Evolutionary conservation across 1,140 invertebrate species (phyloP).

Genomic region (Vanessa atalanta): DNA sequence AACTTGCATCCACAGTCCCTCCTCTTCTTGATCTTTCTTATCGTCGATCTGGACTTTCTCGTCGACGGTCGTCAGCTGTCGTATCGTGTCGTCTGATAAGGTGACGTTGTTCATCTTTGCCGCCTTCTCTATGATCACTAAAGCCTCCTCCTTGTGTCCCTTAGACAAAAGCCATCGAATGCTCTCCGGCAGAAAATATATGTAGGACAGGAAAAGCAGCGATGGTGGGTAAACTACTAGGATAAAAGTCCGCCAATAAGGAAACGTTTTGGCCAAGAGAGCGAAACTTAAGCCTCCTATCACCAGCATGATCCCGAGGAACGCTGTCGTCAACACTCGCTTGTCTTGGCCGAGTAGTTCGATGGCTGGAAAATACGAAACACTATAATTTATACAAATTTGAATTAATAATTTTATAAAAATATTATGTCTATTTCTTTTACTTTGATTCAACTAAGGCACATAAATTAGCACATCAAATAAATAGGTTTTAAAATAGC

Average conservation of each 20-base stretch:
- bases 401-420: too few species aligned
- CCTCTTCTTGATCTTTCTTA: conserved; percentile 50
- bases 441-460: too few species aligned
- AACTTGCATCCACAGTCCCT: conserved; percentile 67
- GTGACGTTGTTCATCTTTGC: conserved; percentile 85
- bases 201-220: conserved; percentile 64
- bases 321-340: conserved; percentile 66
- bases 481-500: too few species aligned
- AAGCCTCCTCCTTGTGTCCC: conserved; percentile 84
- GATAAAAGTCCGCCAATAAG: conserved; percentile 72
- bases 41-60: conserved; percentile 51
- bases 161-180: conserved; percentile 87
- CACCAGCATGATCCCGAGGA: conserved; percentile 66
- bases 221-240: conserved; percentile 68
- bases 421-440: too few species aligned
- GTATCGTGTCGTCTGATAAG: conserved; percentile 79
- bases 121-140: conserved; percentile 82
- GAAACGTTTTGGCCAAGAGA: conserved; percentile 64
- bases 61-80: conserved; percentile 53
- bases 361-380: conserved; percentile 58
- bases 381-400: conserved; percentile 5
- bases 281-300: conserved; percentile 66
- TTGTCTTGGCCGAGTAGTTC: conserved; percentile 70
- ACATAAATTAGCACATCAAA: too few species aligned
- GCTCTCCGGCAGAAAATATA: conserved; percentile 69